Percentiles rank a stretch among this genome's conserved stretches.
Conservation (phyloP, 2,888 invertebrate species). For the Carcina quercana region DNA sequence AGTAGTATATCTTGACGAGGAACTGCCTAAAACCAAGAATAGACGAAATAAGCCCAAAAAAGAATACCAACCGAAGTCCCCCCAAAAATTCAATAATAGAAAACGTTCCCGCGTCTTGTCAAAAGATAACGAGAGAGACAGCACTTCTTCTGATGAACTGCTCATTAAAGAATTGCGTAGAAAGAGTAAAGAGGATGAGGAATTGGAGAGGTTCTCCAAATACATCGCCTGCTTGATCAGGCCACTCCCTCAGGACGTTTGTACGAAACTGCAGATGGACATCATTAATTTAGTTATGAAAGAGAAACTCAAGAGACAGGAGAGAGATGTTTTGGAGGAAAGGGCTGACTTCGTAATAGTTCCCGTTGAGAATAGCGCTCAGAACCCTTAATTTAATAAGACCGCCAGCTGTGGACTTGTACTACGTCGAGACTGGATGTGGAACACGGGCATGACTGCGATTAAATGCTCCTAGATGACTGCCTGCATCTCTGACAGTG, state of each 20-base stretch:
- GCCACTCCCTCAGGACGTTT: conserved; percentile 30
- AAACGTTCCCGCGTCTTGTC: too few species aligned
- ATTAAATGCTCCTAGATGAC: too few species aligned
- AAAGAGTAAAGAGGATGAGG: conserved; percentile 19
- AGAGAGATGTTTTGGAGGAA: too few species aligned
- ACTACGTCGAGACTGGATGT: too few species aligned
- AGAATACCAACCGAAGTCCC: conserved; percentile 3
- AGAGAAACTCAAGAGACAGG: conserved; percentile 23
- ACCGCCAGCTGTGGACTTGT: too few species aligned
- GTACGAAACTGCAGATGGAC: conserved; percentile 40
- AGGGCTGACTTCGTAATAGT: too few species aligned
- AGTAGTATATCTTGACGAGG: conserved; percentile 34
- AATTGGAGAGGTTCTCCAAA: conserved; percentile 35
- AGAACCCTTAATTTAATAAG: too few species aligned
- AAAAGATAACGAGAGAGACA: conserved; percentile 6
- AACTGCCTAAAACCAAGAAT: conserved; percentile 6
- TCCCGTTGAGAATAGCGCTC: too few species aligned
- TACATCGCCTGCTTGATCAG: conserved; percentile 40
- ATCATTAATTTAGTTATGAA: conserved; percentile 43
- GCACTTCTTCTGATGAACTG: conserved; percentile 11
- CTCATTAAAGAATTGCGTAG: too few species aligned
- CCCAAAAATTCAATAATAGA: conserved; percentile 1
- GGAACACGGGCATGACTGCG: too few species aligned
- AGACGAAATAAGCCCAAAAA: background rate
- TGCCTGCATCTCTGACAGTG: too few species aligned